Evolutionary conservation across 2,113 vertebrate genomes (phyloP), one percentile per base, ranked within the genome.

Genomic region (Anguilla japonica): DNA sequence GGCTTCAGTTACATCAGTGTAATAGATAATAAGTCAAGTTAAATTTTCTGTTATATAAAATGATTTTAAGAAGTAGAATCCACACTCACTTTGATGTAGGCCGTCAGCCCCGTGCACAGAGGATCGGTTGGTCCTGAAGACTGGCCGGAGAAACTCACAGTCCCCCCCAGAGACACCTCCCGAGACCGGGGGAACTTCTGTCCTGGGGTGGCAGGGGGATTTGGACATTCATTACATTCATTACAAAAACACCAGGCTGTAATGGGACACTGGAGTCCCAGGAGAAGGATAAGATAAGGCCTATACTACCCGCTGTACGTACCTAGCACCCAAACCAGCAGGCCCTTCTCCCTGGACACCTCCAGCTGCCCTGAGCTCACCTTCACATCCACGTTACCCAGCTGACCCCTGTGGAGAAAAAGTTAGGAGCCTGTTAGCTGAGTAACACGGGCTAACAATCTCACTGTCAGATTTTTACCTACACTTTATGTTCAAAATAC

Each of bases 101-200:
- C 95, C 84, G 97, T 97, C 67, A 93, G 94, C 41, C 95, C 97
- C 84, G 94, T 95, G 91, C 97, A 98, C 87, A 99, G 91, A 0
- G 96, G 94, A 88, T 98, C 97, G 87, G 94, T 92, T 0, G 96
- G 96, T 89, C 94, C 94, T 79, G 88, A 90, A 0, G 92, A 91
- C 11, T 91, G 89, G n/a, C 95, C 96, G 67, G 92, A 90, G 89
- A 99, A 99, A 88, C 90, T 92, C 87, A 98, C 81, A 9, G 92
- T 95, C 87, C 97, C 97, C 50, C 97, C 94, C 90, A 99, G 94
- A 22, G 93, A 95, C 89, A 98, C 96, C 92, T 98, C 97, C 87
- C 96, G 94, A 85, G 95, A 97, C 88, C 96, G 99, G 41, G 98
- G 97, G 89, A 99, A 99, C 92, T 97, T 99, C 92, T 98, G 97